Conservation (phyloP, 2,113 vertebrate genomes). For the Urocynchramus pylzowi region DNA sequence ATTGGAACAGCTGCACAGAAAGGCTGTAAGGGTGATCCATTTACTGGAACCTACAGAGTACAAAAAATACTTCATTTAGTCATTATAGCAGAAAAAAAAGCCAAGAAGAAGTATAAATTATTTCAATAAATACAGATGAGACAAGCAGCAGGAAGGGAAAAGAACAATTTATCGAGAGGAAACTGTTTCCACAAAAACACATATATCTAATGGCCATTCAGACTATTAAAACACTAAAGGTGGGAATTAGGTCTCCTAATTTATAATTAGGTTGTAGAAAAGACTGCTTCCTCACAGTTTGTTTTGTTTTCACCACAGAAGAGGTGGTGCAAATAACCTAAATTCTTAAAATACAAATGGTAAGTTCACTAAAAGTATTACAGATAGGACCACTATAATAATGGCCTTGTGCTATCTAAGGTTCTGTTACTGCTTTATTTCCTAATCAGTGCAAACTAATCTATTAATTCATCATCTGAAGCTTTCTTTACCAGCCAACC, state of each 20-base stretch:
- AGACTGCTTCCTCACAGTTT: not conserved
- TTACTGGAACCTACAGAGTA: not conserved
- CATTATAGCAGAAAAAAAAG: not conserved
- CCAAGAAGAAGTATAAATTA: not conserved
- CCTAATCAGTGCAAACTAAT: not conserved
- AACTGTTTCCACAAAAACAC: not conserved
- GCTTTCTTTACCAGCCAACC: not conserved
- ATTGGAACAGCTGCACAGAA: not conserved
- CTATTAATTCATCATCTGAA: not conserved
- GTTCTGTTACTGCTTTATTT: not conserved
- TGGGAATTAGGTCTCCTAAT: not conserved
- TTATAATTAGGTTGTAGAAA: not conserved
- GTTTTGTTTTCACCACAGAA: not conserved
- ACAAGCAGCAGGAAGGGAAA: not conserved
- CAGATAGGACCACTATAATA: not conserved
- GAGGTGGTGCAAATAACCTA: not conserved
- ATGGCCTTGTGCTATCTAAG: not conserved
- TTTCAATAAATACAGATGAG: not conserved
- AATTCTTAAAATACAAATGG: not conserved
- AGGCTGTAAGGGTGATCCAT: not conserved
- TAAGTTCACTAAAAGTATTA: not conserved
- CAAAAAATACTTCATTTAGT: not conserved
- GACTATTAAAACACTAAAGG: not conserved
- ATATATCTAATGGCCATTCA: not conserved
- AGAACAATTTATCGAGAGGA: not conserved